Evolutionary conservation across 2,888 invertebrate species (phyloP), one percentile per base, ranked within the genome.

Genomic region (Cotesia congregata): DNA sequence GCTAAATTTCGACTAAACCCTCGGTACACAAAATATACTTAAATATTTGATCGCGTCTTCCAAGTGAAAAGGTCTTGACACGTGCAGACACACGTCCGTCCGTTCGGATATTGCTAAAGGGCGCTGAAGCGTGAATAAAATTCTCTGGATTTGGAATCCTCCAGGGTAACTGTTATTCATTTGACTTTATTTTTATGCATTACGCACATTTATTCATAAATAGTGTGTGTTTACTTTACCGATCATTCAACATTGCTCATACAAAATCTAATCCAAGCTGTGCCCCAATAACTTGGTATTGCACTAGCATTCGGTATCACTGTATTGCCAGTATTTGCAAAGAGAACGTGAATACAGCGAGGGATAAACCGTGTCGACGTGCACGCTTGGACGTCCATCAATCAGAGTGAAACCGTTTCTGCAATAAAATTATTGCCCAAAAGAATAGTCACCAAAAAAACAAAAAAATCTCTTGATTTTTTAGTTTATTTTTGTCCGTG

Each of bases 281-380:
- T 61, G 65, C 17, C 60, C 67, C 41, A 61, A 59, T 67, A 64
- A 41, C 12, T 20, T 30, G 70, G n/a, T 50, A 41, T 65, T 6
- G 30, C 3, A 30, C 30, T 30, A 30, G 30, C 30, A 30, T 30
- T 30, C 30, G 30, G 30, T 30, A 30, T 30, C 30, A 30, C 30
- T 41, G 17, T 60, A 72, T 41, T 17, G 17, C 20, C 30, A 15
- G 65, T 74, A 71, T 79, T 76, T 76, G 69, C 62, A 30, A 39
- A 50, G 68, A 50, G 62, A 68, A 69, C 40, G 60, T 15, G 64
- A 50, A 77, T 69, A 61, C 67, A 74, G 50, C 40, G 62, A 30
- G 59, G 75, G 76, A 78, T 74, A 76, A 78, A 74, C 67, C 74
- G 71, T 78, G 74, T 69, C 74, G 72, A 78, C 71, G 67, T 70